Percentiles rank a stretch among this genome's conserved stretches.
Conservation (phyloP, 23 tunicate species). For the Corella eumyota region DNA sequence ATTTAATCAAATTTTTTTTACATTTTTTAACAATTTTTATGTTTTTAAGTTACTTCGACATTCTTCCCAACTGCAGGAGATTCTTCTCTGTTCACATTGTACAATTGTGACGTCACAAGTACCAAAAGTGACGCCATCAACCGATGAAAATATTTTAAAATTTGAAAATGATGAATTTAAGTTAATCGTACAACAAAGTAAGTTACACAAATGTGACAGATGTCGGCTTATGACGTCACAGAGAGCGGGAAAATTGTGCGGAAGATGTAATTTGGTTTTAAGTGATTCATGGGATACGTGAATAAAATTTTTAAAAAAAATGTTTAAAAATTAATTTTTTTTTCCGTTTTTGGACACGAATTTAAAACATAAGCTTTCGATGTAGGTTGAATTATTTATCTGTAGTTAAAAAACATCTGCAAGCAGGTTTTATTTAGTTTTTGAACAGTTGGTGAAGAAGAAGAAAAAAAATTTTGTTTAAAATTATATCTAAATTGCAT, state of each 20-base stretch:
- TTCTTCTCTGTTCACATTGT: slow-evolving; percentile 37
- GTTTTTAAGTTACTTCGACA: too few relatives aligned
- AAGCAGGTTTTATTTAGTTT: too few relatives aligned
- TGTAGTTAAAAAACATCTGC: too few relatives aligned
- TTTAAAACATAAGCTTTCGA: too few relatives aligned
- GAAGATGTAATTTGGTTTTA: slow-evolving; percentile 58
- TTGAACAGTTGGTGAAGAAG: too few relatives aligned
- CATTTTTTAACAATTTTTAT: too few relatives aligned
- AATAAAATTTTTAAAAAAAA: too few relatives aligned
- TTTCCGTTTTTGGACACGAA: background rate
- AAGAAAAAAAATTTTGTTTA: too few relatives aligned
- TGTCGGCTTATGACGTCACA: slow-evolving; percentile 34
- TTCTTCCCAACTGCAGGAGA: slow-evolving; percentile 39
- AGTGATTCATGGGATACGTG: slow-evolving; percentile 42
- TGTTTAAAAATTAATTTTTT: background rate
- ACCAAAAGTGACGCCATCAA: background rate
- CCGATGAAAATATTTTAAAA: slow-evolving; percentile 7
- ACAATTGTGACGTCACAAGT: slow-evolving; percentile 1
- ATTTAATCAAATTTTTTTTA: too few relatives aligned
- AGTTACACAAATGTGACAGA: slow-evolving; percentile 37
- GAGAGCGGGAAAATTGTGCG: slow-evolving; percentile 30
- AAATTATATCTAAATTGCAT: too few relatives aligned
- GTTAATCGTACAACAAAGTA: background rate
- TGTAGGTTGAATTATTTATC: too few relatives aligned
- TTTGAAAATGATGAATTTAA: too few relatives aligned